Evolutionary conservation across 2,888 invertebrate species (phyloP), one percentile per base, ranked within the genome.

Genomic region (Therioaphis trifolii): DNA sequence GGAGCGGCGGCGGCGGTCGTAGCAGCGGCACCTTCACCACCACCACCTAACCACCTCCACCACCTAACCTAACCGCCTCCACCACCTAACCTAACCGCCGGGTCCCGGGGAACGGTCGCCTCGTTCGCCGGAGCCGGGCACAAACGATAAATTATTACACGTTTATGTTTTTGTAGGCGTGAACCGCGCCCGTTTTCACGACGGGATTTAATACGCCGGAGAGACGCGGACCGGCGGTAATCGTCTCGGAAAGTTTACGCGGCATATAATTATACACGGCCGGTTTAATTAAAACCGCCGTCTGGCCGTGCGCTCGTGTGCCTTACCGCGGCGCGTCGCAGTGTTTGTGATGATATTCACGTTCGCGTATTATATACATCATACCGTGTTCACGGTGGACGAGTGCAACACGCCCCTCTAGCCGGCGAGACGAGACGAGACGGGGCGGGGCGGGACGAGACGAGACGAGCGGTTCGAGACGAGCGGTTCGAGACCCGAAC

Each of bases 241-340:
- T 80, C 69, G 29, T 80, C 58, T 80, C 4, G 80, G 80, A 71
- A 80, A 80, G n/a, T 80, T 80, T 80, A 80, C 80, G n/a, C 68
- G 69, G 71, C 43, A 71, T 46, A 80, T 80, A 80, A 80, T 72
- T 71, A 80, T 80, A 71, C n/a, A n/a, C 12, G 80, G 80, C 69
- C 69, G 80, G n/a, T 80, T 80, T 80, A 80, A 80, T 80, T 80
- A 80, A 80, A 80, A 80, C 71, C 80, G 58, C 71, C 71, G 76
- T 63, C 29, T 49, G 14, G 63, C 5, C 2, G 63, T 15, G 43
- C 27, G 71, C 3, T 46, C 4, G 18, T 29, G 21, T 5, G 58
- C 21, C 12, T 7, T n/a, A n/a, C n/a, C n/a, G n/a, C n/a, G n/a
- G n/a, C n/a, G n/a, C n/a, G n/a, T n/a, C n/a, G n/a, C n/a, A n/a